Conservation (phyloP, 37 sponge, comb jelly and placozoan species). For the Spongilla lacustris region DNA sequence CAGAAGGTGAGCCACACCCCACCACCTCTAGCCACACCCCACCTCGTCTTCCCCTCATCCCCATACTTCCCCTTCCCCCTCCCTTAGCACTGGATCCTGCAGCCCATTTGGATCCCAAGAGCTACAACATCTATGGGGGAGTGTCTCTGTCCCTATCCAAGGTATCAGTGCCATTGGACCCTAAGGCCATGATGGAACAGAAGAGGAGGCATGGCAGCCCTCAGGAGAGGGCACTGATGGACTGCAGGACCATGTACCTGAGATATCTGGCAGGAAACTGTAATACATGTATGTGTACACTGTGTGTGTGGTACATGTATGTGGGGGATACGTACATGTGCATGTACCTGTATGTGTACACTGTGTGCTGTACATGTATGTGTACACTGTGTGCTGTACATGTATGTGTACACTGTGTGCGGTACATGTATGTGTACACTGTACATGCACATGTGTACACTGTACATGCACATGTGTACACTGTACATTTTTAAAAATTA, state of each 20-base stretch:
- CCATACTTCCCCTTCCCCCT: background rate
- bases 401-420: background rate
- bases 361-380: background rate
- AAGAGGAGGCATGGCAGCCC: background rate
- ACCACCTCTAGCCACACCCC: background rate
- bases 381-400: background rate
- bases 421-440: too few relatives aligned
- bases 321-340: background rate
- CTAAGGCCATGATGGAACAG: background rate
- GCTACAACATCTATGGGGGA: constrained; percentile 63
- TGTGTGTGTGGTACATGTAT: background rate
- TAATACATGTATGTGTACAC: background rate
- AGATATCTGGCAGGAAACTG: background rate
- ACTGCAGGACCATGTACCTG: background rate
- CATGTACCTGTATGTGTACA: background rate
- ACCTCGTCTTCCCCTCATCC: too few relatives aligned
- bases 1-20: background rate
- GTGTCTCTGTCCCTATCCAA: constrained; percentile 57
- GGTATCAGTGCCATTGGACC: constrained; percentile 11
- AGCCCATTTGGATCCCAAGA: constrained; percentile 64
- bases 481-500: too few relatives aligned
- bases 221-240: background rate
- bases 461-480: too few relatives aligned
- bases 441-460: too few relatives aligned
- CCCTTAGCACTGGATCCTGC: constrained; percentile 62